Conservation (phyloP, 1,140 invertebrate genomes). For the Orchesella cincta region DNA sequence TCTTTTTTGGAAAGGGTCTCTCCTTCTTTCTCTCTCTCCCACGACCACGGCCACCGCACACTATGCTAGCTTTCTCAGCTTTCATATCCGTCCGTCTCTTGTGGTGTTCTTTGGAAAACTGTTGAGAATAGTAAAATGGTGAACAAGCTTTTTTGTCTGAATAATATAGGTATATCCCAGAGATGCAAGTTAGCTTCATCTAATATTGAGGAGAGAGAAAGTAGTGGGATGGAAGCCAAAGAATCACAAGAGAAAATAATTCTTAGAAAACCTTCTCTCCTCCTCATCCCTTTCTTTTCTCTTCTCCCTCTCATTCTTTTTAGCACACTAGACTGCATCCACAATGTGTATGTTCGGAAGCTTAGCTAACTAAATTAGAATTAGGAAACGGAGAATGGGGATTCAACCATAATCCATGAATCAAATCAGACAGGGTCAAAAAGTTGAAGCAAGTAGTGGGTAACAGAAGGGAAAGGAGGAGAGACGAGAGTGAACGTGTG, state of each 20-base stretch:
- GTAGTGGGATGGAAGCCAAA: conserved; percentile 24
- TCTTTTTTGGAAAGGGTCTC: background rate
- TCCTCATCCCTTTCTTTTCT: background rate
- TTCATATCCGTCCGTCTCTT: conserved; percentile 13
- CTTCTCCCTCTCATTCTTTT: conserved; percentile 2
- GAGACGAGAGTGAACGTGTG: too few relatives aligned
- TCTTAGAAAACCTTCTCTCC: conserved; percentile 13
- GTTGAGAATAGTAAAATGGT: conserved; percentile 20
- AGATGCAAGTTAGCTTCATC: background rate
- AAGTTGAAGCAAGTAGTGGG: conserved; percentile 2
- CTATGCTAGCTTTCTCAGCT: conserved; percentile 26
- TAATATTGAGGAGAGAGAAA: background rate
- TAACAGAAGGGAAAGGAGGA: background rate
- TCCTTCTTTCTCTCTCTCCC: conserved; percentile 21
- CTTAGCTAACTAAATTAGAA: conserved; percentile 30
- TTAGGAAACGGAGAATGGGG: conserved; percentile 29
- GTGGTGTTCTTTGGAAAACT: conserved; percentile 3
- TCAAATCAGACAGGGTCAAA: conserved; percentile 29
- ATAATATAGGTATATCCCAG: background rate
- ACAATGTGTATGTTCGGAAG: conserved; percentile 5
- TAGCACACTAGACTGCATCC: background rate
- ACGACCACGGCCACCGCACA: conserved; percentile 22
- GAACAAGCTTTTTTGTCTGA: background rate
- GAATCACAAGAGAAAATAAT: conserved; percentile 29
- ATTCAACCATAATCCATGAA: conserved; percentile 30